These are phyloP conservation scores for Isaurus tuberculatus DNA, from an alignment of 92 coral and sea anemone species.

Conservation along the genomic window DNA sequence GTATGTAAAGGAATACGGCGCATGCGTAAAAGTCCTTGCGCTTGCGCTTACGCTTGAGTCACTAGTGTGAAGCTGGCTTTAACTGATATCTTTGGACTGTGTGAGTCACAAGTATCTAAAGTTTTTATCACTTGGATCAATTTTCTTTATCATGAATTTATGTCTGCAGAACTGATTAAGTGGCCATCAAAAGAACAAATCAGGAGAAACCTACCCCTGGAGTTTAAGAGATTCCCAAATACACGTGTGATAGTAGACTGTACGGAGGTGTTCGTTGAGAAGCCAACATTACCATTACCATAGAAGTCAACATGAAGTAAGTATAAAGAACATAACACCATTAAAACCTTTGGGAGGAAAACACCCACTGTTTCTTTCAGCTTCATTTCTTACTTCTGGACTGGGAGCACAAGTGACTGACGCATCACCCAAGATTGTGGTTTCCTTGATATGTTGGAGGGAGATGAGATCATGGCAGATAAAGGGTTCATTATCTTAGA, in stretches of 20 bases:
- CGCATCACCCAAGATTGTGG: slow-evolving; percentile 49
- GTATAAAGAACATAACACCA: slow-evolving; percentile 58
- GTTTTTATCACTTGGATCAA: too few relatives aligned
- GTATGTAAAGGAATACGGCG: too few relatives aligned
- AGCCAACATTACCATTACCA: slow-evolving; percentile 48
- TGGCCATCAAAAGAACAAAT: too few relatives aligned
- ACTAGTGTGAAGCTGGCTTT: too few relatives aligned
- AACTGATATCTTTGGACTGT: too few relatives aligned
- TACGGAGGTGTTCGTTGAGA: slow-evolving; percentile 35
- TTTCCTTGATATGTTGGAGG: slow-evolving; percentile 40
- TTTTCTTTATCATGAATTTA: too few relatives aligned
- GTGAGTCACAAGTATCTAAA: too few relatives aligned
- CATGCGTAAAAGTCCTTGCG: too few relatives aligned
- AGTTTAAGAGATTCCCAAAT: slow-evolving; percentile 39
- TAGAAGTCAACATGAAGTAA: slow-evolving; percentile 40
- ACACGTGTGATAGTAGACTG: slow-evolving; percentile 52
- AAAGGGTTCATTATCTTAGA: slow-evolving; percentile 48
- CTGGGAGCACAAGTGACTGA: slow-evolving; percentile 58
- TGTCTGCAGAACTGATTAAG: too few relatives aligned
- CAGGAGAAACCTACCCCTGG: slow-evolving; percentile 29
- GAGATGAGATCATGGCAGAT: slow-evolving; percentile 55
- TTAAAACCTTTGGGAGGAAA: slow-evolving; percentile 43
- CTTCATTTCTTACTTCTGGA: slow-evolving; percentile 56
- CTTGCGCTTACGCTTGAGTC: too few relatives aligned
- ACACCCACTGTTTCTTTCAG: slow-evolving; percentile 49